Conservation (phyloP, 2,888 invertebrate species). For the Phengaris alcon region DNA sequence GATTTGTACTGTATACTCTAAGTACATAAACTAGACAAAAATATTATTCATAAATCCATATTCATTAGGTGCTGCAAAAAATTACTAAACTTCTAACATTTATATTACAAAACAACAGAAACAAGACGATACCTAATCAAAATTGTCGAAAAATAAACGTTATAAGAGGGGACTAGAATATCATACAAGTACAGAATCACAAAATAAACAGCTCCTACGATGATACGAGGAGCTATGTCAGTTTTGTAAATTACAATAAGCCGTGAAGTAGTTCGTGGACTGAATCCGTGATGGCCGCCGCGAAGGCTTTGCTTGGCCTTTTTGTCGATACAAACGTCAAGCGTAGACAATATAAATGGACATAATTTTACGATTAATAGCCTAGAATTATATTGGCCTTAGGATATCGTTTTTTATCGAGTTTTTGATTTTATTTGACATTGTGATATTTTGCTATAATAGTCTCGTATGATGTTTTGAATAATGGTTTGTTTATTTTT, state of each 20-base stretch:
- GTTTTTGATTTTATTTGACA: background rate
- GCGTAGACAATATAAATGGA: conserved; percentile 43
- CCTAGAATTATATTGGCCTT: background rate
- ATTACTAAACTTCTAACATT: background rate
- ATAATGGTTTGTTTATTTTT: no score
- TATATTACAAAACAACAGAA: background rate
- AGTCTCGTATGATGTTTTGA: background rate
- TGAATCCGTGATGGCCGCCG: conserved; percentile 64
- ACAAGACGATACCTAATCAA: background rate
- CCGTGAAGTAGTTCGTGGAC: conserved; percentile 67
- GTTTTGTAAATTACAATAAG: conserved; percentile 78
- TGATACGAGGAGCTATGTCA: conserved; percentile 69
- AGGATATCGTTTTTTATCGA: background rate
- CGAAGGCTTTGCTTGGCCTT: conserved; percentile 56
- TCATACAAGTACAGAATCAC: conserved; percentile 49
- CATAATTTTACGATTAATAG: conserved; percentile 17
- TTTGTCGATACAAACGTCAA: conserved; percentile 41
- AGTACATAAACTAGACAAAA: no score
- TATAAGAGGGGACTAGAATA: conserved; percentile 27
- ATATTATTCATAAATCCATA: no score
- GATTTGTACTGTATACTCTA: no score
- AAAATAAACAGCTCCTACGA: conserved; percentile 62
- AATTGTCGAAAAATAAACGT: background rate
- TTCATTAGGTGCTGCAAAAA: background rate
- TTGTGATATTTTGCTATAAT: background rate